These are phyloP conservation scores for Leucania comma DNA, from an alignment of 2,888 invertebrate species.

Conservation along the genomic window DNA sequence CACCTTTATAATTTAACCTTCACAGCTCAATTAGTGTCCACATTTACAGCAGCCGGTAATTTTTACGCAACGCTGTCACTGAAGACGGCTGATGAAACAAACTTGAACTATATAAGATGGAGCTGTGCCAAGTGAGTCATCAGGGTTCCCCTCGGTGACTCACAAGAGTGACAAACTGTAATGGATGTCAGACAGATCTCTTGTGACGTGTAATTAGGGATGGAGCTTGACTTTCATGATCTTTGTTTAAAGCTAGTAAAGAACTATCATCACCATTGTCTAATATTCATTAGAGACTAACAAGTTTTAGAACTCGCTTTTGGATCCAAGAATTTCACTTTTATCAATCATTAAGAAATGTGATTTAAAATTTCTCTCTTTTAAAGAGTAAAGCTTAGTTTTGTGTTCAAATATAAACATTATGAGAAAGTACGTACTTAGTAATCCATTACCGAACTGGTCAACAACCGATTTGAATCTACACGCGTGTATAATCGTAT, in stretches of 20 bases:
- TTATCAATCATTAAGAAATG: no score
- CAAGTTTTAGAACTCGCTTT: no score
- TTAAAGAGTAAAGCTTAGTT: no score
- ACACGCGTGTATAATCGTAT: slow-evolving; percentile 25
- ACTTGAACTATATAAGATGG: slow-evolving; percentile 74
- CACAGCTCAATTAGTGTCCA: slow-evolving; percentile 27
- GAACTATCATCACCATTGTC: not conserved
- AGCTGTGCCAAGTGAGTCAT: slow-evolving; percentile 74
- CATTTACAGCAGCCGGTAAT: slow-evolving; percentile 30
- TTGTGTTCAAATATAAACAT: not conserved
- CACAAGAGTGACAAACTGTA: slow-evolving; percentile 60
- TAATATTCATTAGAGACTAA: no score
- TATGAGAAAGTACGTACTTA: not conserved
- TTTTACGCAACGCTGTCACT: slow-evolving; percentile 60
- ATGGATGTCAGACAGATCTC: slow-evolving; percentile 44
- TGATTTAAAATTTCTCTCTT: no score
- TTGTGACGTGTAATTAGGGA: slow-evolving; percentile 25
- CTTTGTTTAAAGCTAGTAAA: slow-evolving; percentile 2
- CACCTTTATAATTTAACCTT: slow-evolving; percentile 24
- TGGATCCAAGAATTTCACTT: no score
- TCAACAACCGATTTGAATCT: slow-evolving; percentile 28
- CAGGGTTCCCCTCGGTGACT: slow-evolving; percentile 73
- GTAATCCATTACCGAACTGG: slow-evolving; percentile 17
- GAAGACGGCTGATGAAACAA: slow-evolving; percentile 45
- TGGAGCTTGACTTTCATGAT: slow-evolving; percentile 5